Evolutionary conservation across 2,797 vertebrate species (phyloP).

Genomic region (Scolopax bukidnonensis): DNA sequence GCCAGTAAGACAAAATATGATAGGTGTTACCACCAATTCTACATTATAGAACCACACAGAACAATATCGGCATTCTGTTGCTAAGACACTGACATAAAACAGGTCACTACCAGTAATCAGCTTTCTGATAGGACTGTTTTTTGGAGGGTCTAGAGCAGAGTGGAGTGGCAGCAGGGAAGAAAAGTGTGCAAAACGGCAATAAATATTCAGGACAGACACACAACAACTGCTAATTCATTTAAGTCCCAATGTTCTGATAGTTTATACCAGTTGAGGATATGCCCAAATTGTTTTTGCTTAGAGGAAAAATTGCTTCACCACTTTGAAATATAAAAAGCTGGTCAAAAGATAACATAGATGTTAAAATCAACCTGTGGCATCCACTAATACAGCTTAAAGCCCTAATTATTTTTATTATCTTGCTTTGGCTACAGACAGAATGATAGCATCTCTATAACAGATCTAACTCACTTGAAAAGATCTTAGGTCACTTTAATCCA

Average conservation of each 20-base stretch:
- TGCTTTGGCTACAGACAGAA: background rate
- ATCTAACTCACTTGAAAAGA: constrained; percentile 26
- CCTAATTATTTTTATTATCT: background rate
- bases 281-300: background rate
- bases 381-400: background rate
- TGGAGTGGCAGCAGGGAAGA: background rate
- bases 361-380: background rate
- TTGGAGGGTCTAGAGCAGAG: background rate
- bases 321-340: background rate
- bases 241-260: background rate
- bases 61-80: background rate
- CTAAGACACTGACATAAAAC: background rate
- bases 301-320: background rate
- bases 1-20: background rate
- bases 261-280: background rate
- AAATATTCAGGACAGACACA: background rate
- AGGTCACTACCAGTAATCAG: background rate
- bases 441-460: background rate
- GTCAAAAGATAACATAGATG: background rate
- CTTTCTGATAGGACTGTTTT: background rate
- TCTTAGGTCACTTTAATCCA: background rate
- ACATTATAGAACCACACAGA: background rate
- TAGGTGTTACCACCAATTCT: background rate
- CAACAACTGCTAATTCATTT: background rate
- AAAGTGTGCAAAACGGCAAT: background rate